Percentiles rank a stretch among this genome's conserved stretches.
These are phyloP conservation scores for Drosophila rhopaloa DNA, from an alignment of 1,140 invertebrate species.

Conservation along the genomic window DNA sequence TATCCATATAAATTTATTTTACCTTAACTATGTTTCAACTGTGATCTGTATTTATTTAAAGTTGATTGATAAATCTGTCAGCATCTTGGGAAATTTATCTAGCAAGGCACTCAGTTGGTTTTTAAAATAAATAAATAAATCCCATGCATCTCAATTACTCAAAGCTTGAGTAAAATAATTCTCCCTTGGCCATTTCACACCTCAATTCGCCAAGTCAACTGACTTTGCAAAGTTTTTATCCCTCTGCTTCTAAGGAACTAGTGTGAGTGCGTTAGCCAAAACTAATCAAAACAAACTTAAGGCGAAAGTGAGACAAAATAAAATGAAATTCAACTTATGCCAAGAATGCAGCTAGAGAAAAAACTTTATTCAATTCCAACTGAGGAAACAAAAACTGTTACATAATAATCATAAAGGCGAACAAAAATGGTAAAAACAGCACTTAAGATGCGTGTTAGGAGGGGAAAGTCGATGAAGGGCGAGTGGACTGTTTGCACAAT, in stretches of 20 bases:
- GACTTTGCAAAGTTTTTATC: conserved; percentile 23
- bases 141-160: conserved; percentile 24
- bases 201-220: conserved; percentile 34
- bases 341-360: conserved; percentile 31
- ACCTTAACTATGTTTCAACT: neutral
- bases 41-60: neutral
- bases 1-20: neutral
- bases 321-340: conserved; percentile 37
- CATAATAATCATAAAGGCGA: conserved; percentile 68
- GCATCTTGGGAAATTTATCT: conserved; percentile 26
- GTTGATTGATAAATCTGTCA: conserved; percentile 26
- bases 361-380: conserved; percentile 75
- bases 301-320: conserved; percentile 34
- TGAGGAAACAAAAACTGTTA: conserved; percentile 43
- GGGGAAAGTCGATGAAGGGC: conserved; percentile 8
- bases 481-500: conserved; percentile 15
- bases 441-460: conserved; percentile 66
- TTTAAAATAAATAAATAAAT: neutral
- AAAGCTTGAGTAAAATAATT: neutral
- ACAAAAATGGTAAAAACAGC: conserved; percentile 56
- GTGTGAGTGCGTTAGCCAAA: conserved; percentile 32
- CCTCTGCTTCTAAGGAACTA: conserved; percentile 5
- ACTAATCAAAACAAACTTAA: conserved; percentile 77
- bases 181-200: conserved; percentile 33
- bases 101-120: neutral